Percentiles rank a stretch among this genome's conserved stretches.
These are phyloP conservation scores for Lasioglossum baleicum DNA, from an alignment of 1,140 invertebrate genomes.

Conservation along the genomic window DNA sequence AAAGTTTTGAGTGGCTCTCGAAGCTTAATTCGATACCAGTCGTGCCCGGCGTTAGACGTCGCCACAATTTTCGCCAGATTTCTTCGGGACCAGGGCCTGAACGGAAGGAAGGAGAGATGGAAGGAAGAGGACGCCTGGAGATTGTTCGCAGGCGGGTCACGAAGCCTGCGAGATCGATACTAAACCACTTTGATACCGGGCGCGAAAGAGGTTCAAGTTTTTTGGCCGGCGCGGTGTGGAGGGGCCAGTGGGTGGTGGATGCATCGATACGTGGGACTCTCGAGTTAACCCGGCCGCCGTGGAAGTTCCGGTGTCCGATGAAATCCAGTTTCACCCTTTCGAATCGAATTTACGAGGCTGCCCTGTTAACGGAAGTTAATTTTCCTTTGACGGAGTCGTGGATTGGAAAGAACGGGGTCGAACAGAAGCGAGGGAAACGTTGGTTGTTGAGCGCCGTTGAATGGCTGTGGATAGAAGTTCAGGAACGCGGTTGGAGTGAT, in stretches of 20 bases:
- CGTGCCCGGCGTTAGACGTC: slow-evolving; percentile 30
- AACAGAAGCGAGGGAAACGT: no score
- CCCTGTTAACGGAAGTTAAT: background rate
- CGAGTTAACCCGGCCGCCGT: slow-evolving; percentile 6
- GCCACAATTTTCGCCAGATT: slow-evolving; percentile 15
- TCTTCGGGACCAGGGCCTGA: background rate
- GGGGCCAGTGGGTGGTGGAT: slow-evolving; percentile 16
- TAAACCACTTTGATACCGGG: slow-evolving; percentile 52
- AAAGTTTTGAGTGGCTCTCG: background rate
- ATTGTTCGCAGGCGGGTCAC: slow-evolving; percentile 48
- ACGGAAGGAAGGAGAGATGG: background rate
- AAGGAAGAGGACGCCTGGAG: background rate
- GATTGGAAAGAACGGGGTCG: background rate
- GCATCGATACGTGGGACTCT: slow-evolving; percentile 9
- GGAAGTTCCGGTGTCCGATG: background rate
- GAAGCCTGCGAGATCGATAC: slow-evolving; percentile 51
- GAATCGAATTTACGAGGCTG: background rate
- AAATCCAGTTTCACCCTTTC: background rate
- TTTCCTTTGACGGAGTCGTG: background rate
- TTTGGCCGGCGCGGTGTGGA: slow-evolving; percentile 5
- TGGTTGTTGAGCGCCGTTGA: background rate
- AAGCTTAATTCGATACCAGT: slow-evolving; percentile 40
- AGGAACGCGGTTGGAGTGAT: slow-evolving; percentile 14
- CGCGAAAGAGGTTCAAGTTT: slow-evolving; percentile 38
- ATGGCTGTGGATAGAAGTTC: slow-evolving; percentile 16